Evolutionary conservation across 2,797 vertebrate species (phyloP), one percentile per base, ranked within the genome.

Genomic region (Takifugu ocellatus): DNA sequence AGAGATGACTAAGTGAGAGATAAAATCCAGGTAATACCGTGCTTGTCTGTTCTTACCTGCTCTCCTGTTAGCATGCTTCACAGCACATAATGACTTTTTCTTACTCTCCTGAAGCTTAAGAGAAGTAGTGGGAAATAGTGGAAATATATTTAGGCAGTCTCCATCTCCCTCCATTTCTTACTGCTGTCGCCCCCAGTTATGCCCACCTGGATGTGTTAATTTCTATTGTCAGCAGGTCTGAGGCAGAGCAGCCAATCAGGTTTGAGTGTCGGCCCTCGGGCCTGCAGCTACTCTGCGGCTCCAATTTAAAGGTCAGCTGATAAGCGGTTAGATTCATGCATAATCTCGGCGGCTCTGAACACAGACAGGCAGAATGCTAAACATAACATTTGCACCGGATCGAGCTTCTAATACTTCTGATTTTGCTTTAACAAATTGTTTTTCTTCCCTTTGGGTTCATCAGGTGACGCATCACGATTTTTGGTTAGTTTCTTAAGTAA

Each of bases 291-390:
- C 83, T 87, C 70, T 56, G 79, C 75, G 74, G 82, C 90, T 88
- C 81, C 88, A 91, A 90, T 91, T 91, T 91, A 91, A 91, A 92
- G 90, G 90, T 91, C 89, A 90, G 77, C 82, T 88, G 91, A 92
- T 91, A 91, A 91, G 82, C 75, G 73, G 77, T 66, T 70, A 65
- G 79, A 85, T 89, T 89, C 82, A 82, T 90, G 87, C 88, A 90
- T 89, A 91, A 90, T 88, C 83, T 81, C 67, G 64, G 74, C 64
- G 56, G 58, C 79, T 84, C 74, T 78, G 72, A 67, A 63, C 72
- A 72, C 78, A 81, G 73, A 71, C 79, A 54, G 66, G 51, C 75
- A 60, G 69, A 61, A 68, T 51, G 57, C 51, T 68, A 49, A 56
- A 60, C 25, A 57, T 62, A 56, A 72, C 49, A 57, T 64, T 59